Evolutionary conservation across 2,113 vertebrate species (phyloP), one percentile per base, ranked within the genome.

Genomic region (Stegostoma tigrinum): DNA sequence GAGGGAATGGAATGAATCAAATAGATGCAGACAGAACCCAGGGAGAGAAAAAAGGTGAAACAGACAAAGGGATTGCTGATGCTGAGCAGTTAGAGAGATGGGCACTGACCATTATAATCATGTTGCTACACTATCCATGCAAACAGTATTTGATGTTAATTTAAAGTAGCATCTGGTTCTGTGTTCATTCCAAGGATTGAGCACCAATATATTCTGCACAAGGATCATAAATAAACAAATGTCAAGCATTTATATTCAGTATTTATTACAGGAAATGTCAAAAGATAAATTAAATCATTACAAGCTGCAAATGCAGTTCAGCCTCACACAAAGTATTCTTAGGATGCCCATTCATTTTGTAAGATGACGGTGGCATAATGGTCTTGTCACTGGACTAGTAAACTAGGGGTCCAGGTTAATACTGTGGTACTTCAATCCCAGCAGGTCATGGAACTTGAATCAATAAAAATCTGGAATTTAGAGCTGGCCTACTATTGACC

Each of bases 221-320:
- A n/a, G 66, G 87, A 91, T 91, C 5, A 55, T 91, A 64, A 91
- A 91, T 91, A 91, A 64, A 64, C 55, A 91, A 61, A 19, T 91
- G 55, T n/a, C 87, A 64, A 64, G 30, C 89, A 66, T 93, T 93
- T 12, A 67, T n/a, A 5, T 93, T 93, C 89, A 93, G 61, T 23
- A 38, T 93, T 38, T 66, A 90, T 23, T n/a, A 38, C 7, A n/a
- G 2, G 5, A 38, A 21, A 93, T 93, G 87, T 64, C 38, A 66
- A 64, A 61, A 93, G 87, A 3, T 93, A 38, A 93, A 61, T 93
- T 42, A 42, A 90, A 61, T 90, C 34, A 67, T 66, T 6, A 5
- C 89, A 23, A 66, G n/a, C 15, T 38, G 89, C 38, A 83, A 83
- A 19, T 21, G 42, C 45, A 0, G 21, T 87, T 87, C 45, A 87